phyloP scores from a whole-genome alignment of 2,888 invertebrate species.

The Mactromeris polynyma region DNA sequence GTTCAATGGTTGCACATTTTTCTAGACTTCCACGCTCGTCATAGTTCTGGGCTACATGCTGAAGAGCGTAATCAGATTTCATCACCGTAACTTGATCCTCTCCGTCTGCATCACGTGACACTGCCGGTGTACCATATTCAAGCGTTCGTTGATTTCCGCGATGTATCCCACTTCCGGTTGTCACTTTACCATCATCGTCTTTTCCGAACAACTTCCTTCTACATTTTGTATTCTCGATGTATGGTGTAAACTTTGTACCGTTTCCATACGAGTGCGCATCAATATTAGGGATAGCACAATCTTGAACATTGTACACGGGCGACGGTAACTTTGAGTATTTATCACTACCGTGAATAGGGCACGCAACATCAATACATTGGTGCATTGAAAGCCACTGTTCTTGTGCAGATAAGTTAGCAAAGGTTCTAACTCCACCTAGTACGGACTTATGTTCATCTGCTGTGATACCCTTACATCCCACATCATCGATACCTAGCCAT shows the following conservation, averaged over 20 bases:
- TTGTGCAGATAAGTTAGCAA: neutral
- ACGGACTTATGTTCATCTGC: neutral
- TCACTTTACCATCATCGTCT: neutral
- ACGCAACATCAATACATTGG: slow-evolving; percentile 23
- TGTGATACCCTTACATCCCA: neutral
- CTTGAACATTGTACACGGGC: neutral
- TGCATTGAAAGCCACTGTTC: slow-evolving; percentile 32
- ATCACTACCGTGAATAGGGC: neutral
- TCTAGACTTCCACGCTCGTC: neutral
- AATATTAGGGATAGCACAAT: neutral
- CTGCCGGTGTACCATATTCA: neutral
- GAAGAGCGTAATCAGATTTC: neutral
- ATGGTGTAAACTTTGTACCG: neutral
- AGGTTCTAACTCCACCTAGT: neutral
- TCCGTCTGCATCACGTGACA: neutral
- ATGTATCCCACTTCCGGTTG: slow-evolving; percentile 3
- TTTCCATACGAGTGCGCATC: neutral
- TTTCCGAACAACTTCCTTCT: neutral
- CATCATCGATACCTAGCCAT: neutral
- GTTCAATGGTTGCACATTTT: neutral
- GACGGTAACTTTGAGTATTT: neutral
- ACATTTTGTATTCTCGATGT: neutral
- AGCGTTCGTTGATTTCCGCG: neutral
- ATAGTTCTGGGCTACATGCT: neutral
- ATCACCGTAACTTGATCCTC: neutral